Evolutionary conservation across 2,797 vertebrate species (phyloP).

Genomic region (Perdix hodgsoniae): DNA sequence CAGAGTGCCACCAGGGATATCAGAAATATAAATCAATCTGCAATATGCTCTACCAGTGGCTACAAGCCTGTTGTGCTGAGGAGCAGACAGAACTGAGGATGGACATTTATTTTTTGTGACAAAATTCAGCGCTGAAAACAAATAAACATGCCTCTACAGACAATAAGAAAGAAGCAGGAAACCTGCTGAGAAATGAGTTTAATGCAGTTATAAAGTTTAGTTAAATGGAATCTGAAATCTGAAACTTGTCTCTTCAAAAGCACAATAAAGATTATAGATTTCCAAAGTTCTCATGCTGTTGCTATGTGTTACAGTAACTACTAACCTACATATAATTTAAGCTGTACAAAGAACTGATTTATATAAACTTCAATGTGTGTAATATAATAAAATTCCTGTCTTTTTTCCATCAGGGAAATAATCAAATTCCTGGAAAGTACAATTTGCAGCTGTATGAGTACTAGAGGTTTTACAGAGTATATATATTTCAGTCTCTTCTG

Average conservation of each 20-base stretch:
- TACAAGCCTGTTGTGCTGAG: constrained; percentile 54
- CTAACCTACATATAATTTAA: not conserved
- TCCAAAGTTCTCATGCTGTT: not conserved
- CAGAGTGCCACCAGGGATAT: constrained; percentile 35
- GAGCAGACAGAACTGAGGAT: constrained; percentile 67
- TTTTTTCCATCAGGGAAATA: not conserved
- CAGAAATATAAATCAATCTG: constrained; percentile 63
- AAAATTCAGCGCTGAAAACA: constrained; percentile 42
- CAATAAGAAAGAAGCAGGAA: constrained; percentile 30
- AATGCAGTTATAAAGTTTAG: constrained; percentile 8
- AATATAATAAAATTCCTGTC: not conserved
- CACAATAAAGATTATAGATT: not conserved
- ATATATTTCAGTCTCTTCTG: not conserved
- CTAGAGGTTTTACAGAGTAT: not conserved
- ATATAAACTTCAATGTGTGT: not conserved
- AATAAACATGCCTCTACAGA: constrained; percentile 33
- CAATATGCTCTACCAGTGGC: constrained; percentile 36
- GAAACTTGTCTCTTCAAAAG: constrained; percentile 48
- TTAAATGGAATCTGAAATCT: constrained; percentile 48
- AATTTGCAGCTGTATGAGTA: not conserved
- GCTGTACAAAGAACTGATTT: not conserved
- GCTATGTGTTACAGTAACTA: not conserved
- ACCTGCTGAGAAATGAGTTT: constrained; percentile 51
- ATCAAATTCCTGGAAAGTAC: not conserved
- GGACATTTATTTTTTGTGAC: constrained; percentile 40